Evolutionary conservation across 35 echinoderm and acorn worm species (phyloP).

Genomic region (Heliocidaris tuberculata): DNA sequence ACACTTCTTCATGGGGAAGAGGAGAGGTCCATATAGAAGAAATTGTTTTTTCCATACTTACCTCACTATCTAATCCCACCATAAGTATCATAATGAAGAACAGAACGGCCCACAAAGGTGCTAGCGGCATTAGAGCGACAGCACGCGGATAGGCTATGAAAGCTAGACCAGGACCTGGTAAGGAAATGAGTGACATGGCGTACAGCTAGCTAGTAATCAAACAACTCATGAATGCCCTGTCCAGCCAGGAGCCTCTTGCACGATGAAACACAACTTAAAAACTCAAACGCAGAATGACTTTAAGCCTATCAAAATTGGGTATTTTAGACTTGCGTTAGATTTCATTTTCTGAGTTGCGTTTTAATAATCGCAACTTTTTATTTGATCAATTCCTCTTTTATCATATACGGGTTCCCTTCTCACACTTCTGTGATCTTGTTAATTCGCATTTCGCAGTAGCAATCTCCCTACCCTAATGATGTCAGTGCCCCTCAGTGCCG

Average conservation of each 20-base stretch:
- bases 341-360: too few relatives aligned
- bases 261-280: background rate
- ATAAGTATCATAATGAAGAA: slow-evolving; percentile 97
- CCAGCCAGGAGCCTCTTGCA: background rate
- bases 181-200: background rate
- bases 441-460: too few relatives aligned
- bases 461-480: too few relatives aligned
- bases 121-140: slow-evolving; percentile 80
- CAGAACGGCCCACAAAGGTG: slow-evolving; percentile 83
- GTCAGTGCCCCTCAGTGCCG: too few relatives aligned
- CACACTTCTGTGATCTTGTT: too few relatives aligned
- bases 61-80: slow-evolving; percentile 95
- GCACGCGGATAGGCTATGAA: slow-evolving; percentile 95
- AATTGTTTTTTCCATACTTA: slow-evolving; percentile 28
- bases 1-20: too few relatives aligned
- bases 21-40: background rate
- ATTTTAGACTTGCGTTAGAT: too few relatives aligned
- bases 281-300: background rate
- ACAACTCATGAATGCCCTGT: background rate
- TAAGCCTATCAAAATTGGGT: background rate
- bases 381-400: too few relatives aligned
- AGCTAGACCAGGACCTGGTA: slow-evolving; percentile 83
- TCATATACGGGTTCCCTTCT: too few relatives aligned
- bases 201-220: background rate
- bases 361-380: too few relatives aligned